Evolutionary conservation across 1,140 invertebrate species (phyloP).

Genomic region (Drosophila tristis): DNA sequence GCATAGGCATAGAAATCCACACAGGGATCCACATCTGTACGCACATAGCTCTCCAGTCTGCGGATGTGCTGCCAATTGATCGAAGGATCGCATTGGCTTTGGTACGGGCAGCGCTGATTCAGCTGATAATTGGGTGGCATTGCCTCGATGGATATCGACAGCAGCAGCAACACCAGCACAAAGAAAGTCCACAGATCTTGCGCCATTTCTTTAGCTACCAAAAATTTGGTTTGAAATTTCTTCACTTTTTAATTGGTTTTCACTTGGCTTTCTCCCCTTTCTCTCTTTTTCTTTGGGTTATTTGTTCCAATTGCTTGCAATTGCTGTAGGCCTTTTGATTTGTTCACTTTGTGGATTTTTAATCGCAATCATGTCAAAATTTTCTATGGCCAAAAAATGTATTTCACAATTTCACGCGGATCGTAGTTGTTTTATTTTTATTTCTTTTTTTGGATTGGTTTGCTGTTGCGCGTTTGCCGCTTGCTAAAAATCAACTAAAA

Average conservation of each 20-base stretch:
- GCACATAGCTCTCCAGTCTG: conserved; percentile 87
- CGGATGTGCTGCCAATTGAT: conserved; percentile 55
- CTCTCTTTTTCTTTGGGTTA: conserved; percentile 1
- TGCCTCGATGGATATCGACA: conserved; percentile 26
- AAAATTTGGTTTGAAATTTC: no score
- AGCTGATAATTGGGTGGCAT: conserved; percentile 16
- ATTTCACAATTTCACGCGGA: conserved; percentile 10
- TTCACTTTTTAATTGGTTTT: no score
- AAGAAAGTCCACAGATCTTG: background rate
- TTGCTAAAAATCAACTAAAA: conserved; percentile 75
- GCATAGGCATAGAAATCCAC: conserved; percentile 95
- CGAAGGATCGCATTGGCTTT: conserved; percentile 20
- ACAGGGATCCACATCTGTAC: conserved; percentile 91
- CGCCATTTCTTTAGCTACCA: conserved; percentile 16
- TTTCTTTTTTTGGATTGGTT: background rate
- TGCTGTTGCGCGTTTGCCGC: conserved; percentile 61
- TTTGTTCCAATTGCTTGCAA: conserved; percentile 1
- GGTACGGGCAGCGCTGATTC: conserved; percentile 40
- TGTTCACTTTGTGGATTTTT: conserved; percentile 34
- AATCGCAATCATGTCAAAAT: conserved; percentile 57
- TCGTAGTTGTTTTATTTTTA: background rate
- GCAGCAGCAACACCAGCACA: conserved; percentile 3
- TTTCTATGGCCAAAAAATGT: conserved; percentile 5
- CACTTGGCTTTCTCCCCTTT: background rate
- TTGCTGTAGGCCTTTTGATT: conserved; percentile 11